Percentiles rank a stretch among this genome's conserved stretches.
Conservation (phyloP, 1,140 invertebrate genomes). For the Anoplolepis gracilipes region DNA sequence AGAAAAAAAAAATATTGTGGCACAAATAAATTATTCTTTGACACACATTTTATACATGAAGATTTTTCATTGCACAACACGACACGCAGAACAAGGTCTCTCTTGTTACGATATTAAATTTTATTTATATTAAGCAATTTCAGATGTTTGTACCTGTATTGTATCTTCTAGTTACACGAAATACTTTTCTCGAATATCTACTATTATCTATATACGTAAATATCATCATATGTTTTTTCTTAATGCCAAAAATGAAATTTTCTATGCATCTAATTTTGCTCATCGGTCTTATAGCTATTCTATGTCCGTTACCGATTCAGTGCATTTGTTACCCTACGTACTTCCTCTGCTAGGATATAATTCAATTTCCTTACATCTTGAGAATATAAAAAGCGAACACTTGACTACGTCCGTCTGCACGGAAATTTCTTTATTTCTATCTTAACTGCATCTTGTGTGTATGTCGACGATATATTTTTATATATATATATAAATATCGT, state of each 20-base stretch:
- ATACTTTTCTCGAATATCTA: background rate
- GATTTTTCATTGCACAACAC: constrained; percentile 66
- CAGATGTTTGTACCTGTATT: constrained; percentile 11
- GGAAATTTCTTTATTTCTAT: constrained; percentile 17
- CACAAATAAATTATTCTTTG: constrained; percentile 75
- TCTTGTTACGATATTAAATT: constrained; percentile 20
- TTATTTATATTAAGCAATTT: background rate
- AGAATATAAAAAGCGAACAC: background rate
- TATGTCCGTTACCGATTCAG: background rate
- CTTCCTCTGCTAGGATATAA: constrained; percentile 57
- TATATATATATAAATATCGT: constrained; percentile 20
- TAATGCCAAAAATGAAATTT: background rate
- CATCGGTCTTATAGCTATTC: background rate
- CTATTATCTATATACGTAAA: background rate
- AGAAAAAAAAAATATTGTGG: constrained; percentile 52
- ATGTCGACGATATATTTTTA: constrained; percentile 53
- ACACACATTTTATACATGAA: constrained; percentile 67
- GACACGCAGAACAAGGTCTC: background rate
- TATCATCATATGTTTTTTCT: background rate
- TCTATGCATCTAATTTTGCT: constrained; percentile 8
- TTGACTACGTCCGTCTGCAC: background rate
- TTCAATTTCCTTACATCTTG: constrained; percentile 14
- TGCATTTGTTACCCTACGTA: constrained; percentile 71
- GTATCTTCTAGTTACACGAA: constrained; percentile 30
- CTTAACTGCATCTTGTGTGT: constrained; percentile 19